These are phyloP conservation scores for Lophotis ruficrista DNA, from an alignment of 2,113 vertebrate species.

Conservation along the genomic window DNA sequence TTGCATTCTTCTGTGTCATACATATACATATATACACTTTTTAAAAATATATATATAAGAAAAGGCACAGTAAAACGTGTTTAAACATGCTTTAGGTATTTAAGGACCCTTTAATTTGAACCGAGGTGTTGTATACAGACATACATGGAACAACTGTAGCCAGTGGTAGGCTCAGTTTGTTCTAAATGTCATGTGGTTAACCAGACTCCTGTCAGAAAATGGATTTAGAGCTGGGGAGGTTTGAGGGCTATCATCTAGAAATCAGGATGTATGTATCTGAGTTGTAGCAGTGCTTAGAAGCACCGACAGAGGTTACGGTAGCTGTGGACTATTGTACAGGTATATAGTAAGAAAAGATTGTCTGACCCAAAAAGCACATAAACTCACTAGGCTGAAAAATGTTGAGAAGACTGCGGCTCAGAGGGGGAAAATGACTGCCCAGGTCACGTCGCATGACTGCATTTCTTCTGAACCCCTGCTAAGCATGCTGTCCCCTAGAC, in stretches of 20 bases:
- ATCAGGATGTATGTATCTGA: not conserved
- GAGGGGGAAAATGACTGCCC: not conserved
- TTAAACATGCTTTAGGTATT: not conserved
- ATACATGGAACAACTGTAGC: not conserved
- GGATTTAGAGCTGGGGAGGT: not conserved
- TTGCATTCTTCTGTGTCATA: not conserved
- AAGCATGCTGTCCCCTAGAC: not conserved
- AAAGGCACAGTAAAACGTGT: not conserved
- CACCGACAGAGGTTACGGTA: accelerated
- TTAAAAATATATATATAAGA: not conserved
- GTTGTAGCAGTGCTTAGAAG: not conserved
- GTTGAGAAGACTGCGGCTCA: not conserved
- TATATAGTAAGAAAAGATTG: not conserved
- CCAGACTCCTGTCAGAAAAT: not conserved
- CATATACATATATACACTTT: not conserved
- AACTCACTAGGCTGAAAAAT: not conserved
- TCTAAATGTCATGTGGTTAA: not conserved
- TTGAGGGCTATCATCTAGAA: not conserved
- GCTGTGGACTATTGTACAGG: not conserved
- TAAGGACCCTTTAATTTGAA: not conserved
- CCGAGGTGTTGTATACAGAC: not conserved
- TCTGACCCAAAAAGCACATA: not conserved
- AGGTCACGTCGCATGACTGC: not conserved
- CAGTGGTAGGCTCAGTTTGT: not conserved
- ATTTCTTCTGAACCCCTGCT: not conserved